Evolutionary conservation across 2,888 invertebrate genomes (phyloP).

Genomic region (Drosophila emarginata): DNA sequence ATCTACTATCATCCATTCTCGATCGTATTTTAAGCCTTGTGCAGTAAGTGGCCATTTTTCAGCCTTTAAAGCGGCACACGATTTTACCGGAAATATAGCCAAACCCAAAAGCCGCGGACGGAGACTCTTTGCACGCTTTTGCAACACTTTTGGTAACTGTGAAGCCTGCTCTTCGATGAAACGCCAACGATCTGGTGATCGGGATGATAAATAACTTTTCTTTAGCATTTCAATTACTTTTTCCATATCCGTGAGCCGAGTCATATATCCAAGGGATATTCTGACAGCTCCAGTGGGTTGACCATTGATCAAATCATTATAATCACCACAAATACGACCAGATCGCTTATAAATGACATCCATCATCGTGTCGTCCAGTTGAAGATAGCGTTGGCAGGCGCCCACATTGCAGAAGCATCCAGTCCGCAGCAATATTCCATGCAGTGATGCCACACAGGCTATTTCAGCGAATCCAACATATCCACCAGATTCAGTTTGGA

Average conservation of each 20-base stretch:
- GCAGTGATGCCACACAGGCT: slow-evolving; percentile 92
- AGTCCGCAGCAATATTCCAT: slow-evolving; percentile 92
- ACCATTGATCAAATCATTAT: slow-evolving; percentile 92
- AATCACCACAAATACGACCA: slow-evolving; percentile 96
- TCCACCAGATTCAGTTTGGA: slow-evolving; percentile 89
- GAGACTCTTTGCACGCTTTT: slow-evolving; percentile 64
- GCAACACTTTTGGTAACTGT: slow-evolving; percentile 68
- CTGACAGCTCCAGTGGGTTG: slow-evolving; percentile 95
- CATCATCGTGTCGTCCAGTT: slow-evolving; percentile 87
- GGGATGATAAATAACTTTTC: slow-evolving; percentile 86
- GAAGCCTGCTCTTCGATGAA: slow-evolving; percentile 56
- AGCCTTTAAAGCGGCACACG: slow-evolving; percentile 91
- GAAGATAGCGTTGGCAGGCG: slow-evolving; percentile 92
- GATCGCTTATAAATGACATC: slow-evolving; percentile 89
- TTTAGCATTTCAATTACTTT: slow-evolving; percentile 88
- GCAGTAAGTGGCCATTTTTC: slow-evolving; percentile 88
- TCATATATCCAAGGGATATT: slow-evolving; percentile 96
- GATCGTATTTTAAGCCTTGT: slow-evolving; percentile 93
- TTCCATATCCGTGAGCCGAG: slow-evolving; percentile 88
- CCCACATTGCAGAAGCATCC: slow-evolving; percentile 99
- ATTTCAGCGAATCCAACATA: slow-evolving; percentile 96
- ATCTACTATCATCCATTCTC: slow-evolving; percentile 96
- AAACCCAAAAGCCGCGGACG: slow-evolving; percentile 82
- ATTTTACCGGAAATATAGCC: slow-evolving; percentile 94
- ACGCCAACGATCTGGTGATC: slow-evolving; percentile 57